Percentiles rank a stretch among this genome's conserved stretches.
These are phyloP conservation scores for Acanthurus leucopareius DNA, from an alignment of 2,797 vertebrate species.

Conservation along the genomic window DNA sequence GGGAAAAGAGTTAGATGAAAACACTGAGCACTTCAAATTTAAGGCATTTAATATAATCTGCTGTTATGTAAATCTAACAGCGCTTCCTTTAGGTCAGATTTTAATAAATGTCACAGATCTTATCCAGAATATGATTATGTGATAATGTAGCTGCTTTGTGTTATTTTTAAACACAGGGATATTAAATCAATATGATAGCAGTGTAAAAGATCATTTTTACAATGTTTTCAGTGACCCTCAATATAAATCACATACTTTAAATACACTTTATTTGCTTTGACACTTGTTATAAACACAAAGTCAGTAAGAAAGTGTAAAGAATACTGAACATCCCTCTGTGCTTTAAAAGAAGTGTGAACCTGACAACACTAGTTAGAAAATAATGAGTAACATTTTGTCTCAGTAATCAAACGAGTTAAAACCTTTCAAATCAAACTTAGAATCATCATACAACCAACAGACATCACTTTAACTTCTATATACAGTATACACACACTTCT, in stretches of 20 bases:
- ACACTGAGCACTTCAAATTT: neutral
- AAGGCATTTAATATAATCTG: neutral
- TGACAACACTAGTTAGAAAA: neutral
- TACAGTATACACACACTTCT: neutral
- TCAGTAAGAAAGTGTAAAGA: neutral
- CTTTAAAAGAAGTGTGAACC: neutral
- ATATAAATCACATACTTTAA: neutral
- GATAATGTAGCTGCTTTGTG: neutral
- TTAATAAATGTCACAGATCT: constrained; percentile 1
- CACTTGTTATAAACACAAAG: neutral
- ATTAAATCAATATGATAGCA: neutral
- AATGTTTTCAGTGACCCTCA: neutral
- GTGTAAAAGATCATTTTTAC: neutral
- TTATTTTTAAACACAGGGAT: neutral
- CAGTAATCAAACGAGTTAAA: neutral
- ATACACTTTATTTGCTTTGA: neutral
- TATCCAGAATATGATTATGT: neutral
- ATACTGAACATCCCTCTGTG: neutral
- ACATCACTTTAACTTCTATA: no score
- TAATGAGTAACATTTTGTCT: neutral
- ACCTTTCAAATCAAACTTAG: neutral
- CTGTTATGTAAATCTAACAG: neutral
- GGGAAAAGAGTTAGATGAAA: neutral
- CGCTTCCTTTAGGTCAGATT: neutral
- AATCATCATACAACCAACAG: neutral